Conservation (phyloP, 2,888 invertebrate species). For the Tetragonula carbonaria region DNA sequence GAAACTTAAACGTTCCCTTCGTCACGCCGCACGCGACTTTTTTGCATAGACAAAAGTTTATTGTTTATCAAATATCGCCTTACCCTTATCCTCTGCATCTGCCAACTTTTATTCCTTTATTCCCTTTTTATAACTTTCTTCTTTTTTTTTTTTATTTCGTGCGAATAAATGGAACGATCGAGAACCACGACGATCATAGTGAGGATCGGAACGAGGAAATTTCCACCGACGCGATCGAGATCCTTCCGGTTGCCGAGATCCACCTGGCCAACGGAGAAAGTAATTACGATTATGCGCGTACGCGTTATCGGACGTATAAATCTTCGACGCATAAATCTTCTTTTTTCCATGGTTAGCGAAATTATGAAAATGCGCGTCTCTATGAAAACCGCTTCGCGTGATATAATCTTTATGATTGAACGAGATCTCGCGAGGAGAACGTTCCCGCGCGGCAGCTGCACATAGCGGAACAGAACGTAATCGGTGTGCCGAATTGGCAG, state of each 20-base stretch:
- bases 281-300: constrained; percentile 48
- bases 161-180: no score
- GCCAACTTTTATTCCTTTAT: no score
- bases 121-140: no score
- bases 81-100: no score
- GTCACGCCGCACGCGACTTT: background rate
- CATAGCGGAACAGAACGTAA: constrained; percentile 8
- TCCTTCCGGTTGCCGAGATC: constrained; percentile 37
- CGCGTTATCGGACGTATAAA: constrained; percentile 31
- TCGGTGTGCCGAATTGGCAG: constrained; percentile 43
- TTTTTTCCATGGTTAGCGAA: constrained; percentile 5
- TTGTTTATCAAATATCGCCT: no score
- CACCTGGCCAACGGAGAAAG: constrained; percentile 45
- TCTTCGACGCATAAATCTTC: constrained; percentile 17
- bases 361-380: background rate
- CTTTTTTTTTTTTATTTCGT: no score
- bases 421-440: constrained; percentile 43
- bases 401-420: constrained; percentile 44
- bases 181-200: background rate
- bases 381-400: constrained; percentile 3
- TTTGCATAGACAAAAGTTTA: background rate
- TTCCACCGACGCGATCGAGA: constrained; percentile 3
- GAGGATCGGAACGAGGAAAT: constrained; percentile 29
- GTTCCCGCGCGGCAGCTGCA: background rate
- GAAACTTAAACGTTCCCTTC: background rate